Percentiles rank a stretch among this genome's conserved stretches.
These are phyloP conservation scores for Ptychochromis oligacanthus DNA, from an alignment of 2,113 vertebrate genomes.

Conservation along the genomic window DNA sequence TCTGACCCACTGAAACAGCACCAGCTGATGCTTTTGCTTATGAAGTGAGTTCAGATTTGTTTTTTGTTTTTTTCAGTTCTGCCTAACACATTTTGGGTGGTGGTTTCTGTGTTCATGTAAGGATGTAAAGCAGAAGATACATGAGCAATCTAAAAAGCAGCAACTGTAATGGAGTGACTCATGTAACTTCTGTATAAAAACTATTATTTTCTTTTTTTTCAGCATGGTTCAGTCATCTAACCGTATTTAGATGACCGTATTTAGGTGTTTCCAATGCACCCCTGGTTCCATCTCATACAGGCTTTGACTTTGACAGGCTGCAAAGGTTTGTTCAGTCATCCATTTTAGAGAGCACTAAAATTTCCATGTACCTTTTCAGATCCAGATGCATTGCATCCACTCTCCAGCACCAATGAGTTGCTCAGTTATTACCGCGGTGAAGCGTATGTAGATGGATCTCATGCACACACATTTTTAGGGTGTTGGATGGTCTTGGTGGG, in stretches of 20 bases:
- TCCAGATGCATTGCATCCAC: not conserved
- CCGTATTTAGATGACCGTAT: no score
- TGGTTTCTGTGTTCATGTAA: not conserved
- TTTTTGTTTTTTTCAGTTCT: not conserved
- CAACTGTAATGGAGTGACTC: not conserved
- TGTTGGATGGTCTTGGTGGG: no score
- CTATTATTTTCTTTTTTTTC: not conserved
- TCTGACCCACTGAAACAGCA: slow-evolving; percentile 4
- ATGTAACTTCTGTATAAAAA: not conserved
- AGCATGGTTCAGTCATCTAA: not conserved
- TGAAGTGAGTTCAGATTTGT: not conserved
- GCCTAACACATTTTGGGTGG: not conserved
- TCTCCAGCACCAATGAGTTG: not conserved
- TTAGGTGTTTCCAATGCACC: not conserved
- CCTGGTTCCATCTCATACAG: slow-evolving; percentile 2
- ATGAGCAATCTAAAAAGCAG: not conserved
- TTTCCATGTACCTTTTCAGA: slow-evolving; percentile 1
- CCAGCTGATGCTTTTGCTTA: not conserved
- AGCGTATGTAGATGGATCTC: not conserved
- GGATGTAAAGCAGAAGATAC: not conserved
- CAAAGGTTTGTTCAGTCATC: slow-evolving; percentile 9
- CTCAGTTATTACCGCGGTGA: not conserved
- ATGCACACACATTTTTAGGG: not conserved
- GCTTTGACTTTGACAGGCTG: slow-evolving; percentile 10
- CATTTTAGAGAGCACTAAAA: not conserved